Evolutionary conservation across 2,888 invertebrate genomes (phyloP).

Genomic region (Temnothorax ravouxi): DNA sequence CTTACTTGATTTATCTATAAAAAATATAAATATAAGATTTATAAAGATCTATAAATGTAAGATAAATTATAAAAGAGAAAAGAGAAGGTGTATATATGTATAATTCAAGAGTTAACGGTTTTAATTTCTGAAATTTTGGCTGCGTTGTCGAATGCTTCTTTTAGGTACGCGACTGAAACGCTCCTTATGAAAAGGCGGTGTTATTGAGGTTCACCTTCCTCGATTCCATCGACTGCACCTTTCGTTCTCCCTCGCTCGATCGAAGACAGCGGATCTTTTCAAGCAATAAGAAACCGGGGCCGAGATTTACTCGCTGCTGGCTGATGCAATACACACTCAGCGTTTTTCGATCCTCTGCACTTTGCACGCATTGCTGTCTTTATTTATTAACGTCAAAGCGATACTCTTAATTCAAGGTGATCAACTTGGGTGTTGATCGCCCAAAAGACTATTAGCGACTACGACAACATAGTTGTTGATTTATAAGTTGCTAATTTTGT

Average conservation of each 20-base stretch:
- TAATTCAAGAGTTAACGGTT: background rate
- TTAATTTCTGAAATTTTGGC: background rate
- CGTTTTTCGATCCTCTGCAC: background rate
- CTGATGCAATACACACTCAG: too few species aligned
- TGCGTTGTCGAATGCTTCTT: background rate
- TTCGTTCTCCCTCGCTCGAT: slow-evolving; percentile 57
- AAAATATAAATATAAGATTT: too few species aligned
- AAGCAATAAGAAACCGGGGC: background rate
- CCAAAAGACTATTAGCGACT: background rate
- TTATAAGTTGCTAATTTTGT: slow-evolving; percentile 15
- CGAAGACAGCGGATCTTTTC: background rate
- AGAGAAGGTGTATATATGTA: background rate
- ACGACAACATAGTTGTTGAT: background rate
- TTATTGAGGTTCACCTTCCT: slow-evolving; percentile 12
- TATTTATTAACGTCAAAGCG: slow-evolving; percentile 14
- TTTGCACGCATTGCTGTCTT: slow-evolving; percentile 19
- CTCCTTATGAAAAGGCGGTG: background rate
- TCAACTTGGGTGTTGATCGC: background rate
- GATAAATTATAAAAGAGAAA: background rate
- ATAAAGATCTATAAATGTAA: background rate
- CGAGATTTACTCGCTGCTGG: background rate
- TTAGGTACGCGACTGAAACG: background rate
- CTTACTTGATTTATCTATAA: background rate
- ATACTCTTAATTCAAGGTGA: slow-evolving; percentile 19
- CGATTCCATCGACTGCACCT: slow-evolving; percentile 58